Evolutionary conservation across 2,888 invertebrate species (phyloP).

Genomic region (Clitarchus hookeri): DNA sequence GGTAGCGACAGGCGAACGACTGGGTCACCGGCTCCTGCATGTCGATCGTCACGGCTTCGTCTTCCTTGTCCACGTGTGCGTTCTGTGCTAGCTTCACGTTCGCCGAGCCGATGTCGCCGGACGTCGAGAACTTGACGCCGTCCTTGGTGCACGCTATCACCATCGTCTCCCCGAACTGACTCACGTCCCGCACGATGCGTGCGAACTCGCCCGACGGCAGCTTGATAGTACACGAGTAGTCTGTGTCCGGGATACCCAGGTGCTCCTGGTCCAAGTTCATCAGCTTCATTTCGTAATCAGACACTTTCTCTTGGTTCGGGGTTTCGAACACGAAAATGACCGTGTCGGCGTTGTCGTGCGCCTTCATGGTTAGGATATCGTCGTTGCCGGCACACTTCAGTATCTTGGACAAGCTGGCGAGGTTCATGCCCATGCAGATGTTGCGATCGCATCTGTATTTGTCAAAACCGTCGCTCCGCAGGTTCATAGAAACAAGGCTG

Average conservation of each 20-base stretch:
- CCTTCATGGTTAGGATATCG: slow-evolving; percentile 96
- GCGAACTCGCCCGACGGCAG: slow-evolving; percentile 96
- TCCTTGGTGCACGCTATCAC: slow-evolving; percentile 97
- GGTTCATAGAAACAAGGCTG: slow-evolving; percentile 89
- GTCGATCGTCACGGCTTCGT: slow-evolving; percentile 92
- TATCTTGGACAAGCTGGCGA: slow-evolving; percentile 94
- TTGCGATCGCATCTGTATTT: slow-evolving; percentile 98
- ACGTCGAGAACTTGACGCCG: slow-evolving; percentile 91
- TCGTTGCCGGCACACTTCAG: slow-evolving; percentile 96
- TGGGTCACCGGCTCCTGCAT: slow-evolving; percentile 97
- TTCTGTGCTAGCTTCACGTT: slow-evolving; percentile 93
- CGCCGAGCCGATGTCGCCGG: slow-evolving; percentile 94
- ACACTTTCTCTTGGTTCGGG: slow-evolving; percentile 91
- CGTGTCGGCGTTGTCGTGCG: slow-evolving; percentile 93
- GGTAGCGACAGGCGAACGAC: slow-evolving; percentile 94
- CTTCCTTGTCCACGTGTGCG: slow-evolving; percentile 89
- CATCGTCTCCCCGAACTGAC: slow-evolving; percentile 98
- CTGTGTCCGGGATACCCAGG: slow-evolving; percentile 96
- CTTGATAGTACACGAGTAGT: slow-evolving; percentile 94
- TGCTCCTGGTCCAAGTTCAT: slow-evolving; percentile 99
- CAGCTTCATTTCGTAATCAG: slow-evolving; percentile 98
- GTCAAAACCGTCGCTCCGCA: slow-evolving; percentile 95
- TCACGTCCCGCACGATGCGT: slow-evolving; percentile 94
- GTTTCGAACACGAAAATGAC: slow-evolving; percentile 97
- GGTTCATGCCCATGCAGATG: slow-evolving; percentile 96